A percentile compares a stretch with the other conserved stretches of the same genome.
Evolutionary conservation across 2,888 invertebrate species (phyloP).

Genomic region (Agrenia bidenticulata): DNA sequence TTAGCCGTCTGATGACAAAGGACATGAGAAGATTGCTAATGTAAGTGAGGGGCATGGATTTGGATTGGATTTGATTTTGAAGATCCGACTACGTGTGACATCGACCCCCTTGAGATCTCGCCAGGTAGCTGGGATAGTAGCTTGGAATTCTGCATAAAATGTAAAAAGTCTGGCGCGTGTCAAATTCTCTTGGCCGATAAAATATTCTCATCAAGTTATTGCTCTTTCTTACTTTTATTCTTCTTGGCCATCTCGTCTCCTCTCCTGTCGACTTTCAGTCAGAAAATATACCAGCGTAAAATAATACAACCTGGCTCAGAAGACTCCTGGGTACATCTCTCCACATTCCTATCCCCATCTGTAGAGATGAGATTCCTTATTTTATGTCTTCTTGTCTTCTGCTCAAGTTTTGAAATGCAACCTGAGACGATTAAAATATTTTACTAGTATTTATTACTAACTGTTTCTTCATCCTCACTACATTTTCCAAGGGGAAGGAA

Average conservation of each 20-base stretch:
- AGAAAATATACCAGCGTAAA: too few species aligned
- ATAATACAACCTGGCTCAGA: too few species aligned
- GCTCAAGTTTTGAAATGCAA: too few species aligned
- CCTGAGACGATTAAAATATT: too few species aligned
- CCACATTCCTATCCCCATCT: too few species aligned
- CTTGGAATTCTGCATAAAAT: conserved; percentile 52
- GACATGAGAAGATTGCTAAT: conserved; percentile 27
- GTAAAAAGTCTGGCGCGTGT: conserved; percentile 50
- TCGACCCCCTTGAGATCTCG: conserved; percentile 52
- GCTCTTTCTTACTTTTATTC: conserved; percentile 25
- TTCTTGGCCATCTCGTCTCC: conserved; percentile 17
- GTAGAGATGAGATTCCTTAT: too few species aligned
- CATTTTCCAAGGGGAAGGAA: too few species aligned
- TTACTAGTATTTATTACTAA: too few species aligned
- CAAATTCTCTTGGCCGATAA: conserved; percentile 47
- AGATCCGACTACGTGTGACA: conserved; percentile 46
- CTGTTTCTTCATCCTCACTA: too few species aligned
- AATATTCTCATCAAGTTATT: conserved; percentile 52
- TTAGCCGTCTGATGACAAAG: conserved; percentile 3
- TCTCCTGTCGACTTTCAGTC: not conserved
- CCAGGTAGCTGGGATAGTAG: conserved; percentile 47
- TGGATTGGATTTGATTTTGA: conserved; percentile 19
- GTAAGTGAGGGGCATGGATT: conserved; percentile 1
- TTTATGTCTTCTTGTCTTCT: too few species aligned
- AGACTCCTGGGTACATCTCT: too few species aligned